These are phyloP conservation scores for Acipenser ruthenus DNA, from an alignment of 2,797 vertebrate species.

Conservation along the genomic window DNA sequence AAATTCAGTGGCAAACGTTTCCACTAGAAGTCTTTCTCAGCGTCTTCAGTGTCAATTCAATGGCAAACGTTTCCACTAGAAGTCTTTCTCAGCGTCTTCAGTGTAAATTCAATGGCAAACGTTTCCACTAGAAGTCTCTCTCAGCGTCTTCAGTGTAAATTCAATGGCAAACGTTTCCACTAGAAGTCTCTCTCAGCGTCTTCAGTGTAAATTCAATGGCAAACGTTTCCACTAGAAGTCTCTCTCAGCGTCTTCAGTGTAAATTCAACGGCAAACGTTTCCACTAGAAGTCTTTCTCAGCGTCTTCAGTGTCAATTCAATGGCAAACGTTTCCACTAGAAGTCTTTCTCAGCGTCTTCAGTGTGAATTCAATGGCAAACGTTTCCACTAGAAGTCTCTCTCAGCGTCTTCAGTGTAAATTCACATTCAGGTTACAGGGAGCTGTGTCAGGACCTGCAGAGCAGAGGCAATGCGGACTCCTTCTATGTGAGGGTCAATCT, in stretches of 20 bases:
- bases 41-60: background rate
- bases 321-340: no score
- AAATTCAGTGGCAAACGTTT: no score
- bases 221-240: background rate
- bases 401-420: no score
- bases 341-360: no score
- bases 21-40: no score
- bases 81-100: constrained; percentile 24
- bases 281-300: constrained; percentile 33
- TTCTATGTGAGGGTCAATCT: constrained; percentile 84
- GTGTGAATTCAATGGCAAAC: no score
- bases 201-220: background rate
- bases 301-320: constrained; percentile 13
- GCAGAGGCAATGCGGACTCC: constrained; percentile 56
- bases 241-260: constrained; percentile 36
- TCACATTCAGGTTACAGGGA: constrained; percentile 44
- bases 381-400: no score
- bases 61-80: background rate
- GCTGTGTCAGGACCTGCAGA: constrained; percentile 39
- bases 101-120: constrained; percentile 44
- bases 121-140: constrained; percentile 34
- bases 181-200: background rate
- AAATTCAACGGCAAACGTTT: constrained; percentile 41
- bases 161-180: background rate
- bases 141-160: constrained; percentile 21